Evolutionary conservation across 1,140 invertebrate species (phyloP), one percentile per base, ranked within the genome.

Genomic region (Eupeodes corollae): DNA sequence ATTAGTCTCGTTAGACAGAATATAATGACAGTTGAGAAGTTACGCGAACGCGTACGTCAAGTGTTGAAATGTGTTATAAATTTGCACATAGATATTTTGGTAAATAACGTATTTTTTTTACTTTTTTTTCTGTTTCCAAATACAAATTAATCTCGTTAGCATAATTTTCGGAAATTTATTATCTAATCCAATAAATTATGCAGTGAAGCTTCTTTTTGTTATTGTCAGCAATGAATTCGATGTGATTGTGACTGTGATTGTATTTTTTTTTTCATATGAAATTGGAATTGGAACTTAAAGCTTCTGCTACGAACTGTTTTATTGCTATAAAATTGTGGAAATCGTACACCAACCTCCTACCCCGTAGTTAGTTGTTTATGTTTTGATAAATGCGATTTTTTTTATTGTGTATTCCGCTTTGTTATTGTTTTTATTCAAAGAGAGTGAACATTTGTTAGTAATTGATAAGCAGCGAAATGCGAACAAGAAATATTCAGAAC

Each of bases 51-150:
- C 16, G 63, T 64, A 44, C 59, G 53, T 53, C 59, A 67, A 62
- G 57, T 67, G 56, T 52, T 67, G 42, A 61, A 62, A 56, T 66
- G 63, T 67, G 63, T 67, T 51, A 67, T 67, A 56, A 67, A 66
- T 62, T 63, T 67, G 52, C 63, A 67, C 54, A 67, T 67, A 49
- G 63, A 67, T 49, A 61, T 67, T 62, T 59, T 67, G 61, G 63
- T 67, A 67, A 62, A 56, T 54, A 49, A 55, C 53, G 15, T 26
- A 46, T 38, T 33, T 12, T 21, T 21, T n/a, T 16, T 42, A n/a
- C 21, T 26, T 15, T 21, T 6, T 42, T 44, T 21, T 19, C 35
- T 12, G 21, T 18, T 16, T n/a, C 44, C 38, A 26, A 45, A 45
- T 30, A 37, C 15, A 41, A 51, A 48, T 43, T 40, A 35, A 39